These are phyloP conservation scores for Drosophila ustulata DNA, from an alignment of 2,888 invertebrate species.

Conservation along the genomic window DNA sequence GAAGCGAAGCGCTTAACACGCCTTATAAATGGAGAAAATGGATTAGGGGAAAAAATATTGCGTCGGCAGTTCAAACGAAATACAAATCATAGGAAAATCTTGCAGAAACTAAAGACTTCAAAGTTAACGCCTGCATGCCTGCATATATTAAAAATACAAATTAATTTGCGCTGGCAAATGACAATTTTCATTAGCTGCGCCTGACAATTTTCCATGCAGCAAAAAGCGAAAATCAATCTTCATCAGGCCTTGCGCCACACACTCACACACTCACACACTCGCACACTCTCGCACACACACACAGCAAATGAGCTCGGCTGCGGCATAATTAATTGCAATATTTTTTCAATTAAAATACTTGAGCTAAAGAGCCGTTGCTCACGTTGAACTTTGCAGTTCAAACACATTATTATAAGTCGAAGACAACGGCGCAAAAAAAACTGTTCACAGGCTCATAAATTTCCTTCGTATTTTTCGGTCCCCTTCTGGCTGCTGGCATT, in stretches of 20 bases:
- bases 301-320: conserved; percentile 10
- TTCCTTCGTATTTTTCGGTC: conserved; percentile 13
- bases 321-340: conserved; percentile 53
- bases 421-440: conserved; percentile 16
- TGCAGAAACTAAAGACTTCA: conserved; percentile 60
- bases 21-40: conserved; percentile 45
- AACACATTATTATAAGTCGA: conserved; percentile 23
- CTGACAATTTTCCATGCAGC: conserved; percentile 36
- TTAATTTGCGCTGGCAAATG: conserved; percentile 57
- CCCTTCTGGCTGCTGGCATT: conserved; percentile 8
- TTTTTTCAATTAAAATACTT: conserved; percentile 65
- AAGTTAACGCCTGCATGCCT: conserved; percentile 54
- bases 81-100: conserved; percentile 42
- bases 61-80: conserved; percentile 62
- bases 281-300: conserved; percentile 7
- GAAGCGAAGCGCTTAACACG: conserved; percentile 8
- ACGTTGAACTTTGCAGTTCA: conserved; percentile 18
- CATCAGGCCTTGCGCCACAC: conserved; percentile 51
- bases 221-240: conserved; percentile 66
- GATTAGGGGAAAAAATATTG: conserved; percentile 44
- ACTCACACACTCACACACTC: conserved; percentile 13
- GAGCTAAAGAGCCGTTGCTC: conserved; percentile 6
- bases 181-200: conserved; percentile 70
- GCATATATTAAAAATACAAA: conserved; percentile 38
- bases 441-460: conserved; percentile 56